phyloP scores from a whole-genome alignment of 1,140 invertebrate species.

The Papilio aristodemus region DNA sequence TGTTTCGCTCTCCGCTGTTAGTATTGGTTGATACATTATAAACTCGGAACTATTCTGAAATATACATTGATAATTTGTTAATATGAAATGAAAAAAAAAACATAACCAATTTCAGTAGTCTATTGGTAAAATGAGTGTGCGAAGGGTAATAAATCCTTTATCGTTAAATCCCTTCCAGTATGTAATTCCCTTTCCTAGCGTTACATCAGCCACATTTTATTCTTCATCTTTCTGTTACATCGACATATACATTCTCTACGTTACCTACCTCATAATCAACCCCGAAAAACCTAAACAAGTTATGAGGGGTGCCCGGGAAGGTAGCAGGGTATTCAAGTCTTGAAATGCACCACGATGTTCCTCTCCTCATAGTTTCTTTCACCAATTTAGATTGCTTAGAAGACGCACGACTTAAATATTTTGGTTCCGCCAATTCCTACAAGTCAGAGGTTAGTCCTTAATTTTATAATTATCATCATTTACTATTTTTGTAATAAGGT shows the following conservation, averaged over 20 bases:
- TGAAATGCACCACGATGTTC: constrained; percentile 38
- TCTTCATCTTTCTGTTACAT: not conserved
- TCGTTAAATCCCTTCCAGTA: too few relatives aligned
- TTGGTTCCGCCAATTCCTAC: constrained; percentile 22
- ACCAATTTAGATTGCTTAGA: constrained; percentile 39
- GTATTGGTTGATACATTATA: constrained; percentile 55
- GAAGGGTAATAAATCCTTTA: too few relatives aligned
- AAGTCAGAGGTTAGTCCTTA: not conserved
- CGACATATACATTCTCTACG: not conserved
- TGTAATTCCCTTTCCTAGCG: too few relatives aligned
- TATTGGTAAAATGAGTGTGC: too few relatives aligned
- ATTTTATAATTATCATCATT: not conserved
- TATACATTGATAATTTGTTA: too few relatives aligned
- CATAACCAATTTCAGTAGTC: too few relatives aligned
- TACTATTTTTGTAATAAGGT: too few relatives aligned
- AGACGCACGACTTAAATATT: constrained; percentile 7
- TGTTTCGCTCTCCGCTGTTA: constrained; percentile 46
- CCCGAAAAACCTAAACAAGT: constrained; percentile 39
- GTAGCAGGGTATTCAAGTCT: constrained; percentile 34
- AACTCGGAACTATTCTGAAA: constrained; percentile 52
- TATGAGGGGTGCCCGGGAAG: constrained; percentile 45
- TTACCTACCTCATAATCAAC: constrained; percentile 42
- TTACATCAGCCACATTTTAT: too few relatives aligned
- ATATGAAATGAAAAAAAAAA: too few relatives aligned
- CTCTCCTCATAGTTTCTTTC: constrained; percentile 43